Evolutionary conservation across 2,888 invertebrate species (phyloP).

Genomic region (Gasteruption jaculator): DNA sequence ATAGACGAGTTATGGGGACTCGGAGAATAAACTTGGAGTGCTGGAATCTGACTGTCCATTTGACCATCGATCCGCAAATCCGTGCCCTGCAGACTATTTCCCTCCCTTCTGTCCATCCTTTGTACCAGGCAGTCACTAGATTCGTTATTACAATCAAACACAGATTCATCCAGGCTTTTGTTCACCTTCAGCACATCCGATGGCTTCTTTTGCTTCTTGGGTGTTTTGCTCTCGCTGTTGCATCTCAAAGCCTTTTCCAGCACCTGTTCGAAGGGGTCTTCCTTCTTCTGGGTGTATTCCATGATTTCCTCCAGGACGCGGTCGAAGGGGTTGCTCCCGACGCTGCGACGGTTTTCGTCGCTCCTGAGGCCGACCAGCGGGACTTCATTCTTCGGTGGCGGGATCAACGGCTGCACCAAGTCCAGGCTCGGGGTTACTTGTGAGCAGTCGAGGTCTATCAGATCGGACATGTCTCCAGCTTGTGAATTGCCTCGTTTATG

Average conservation of each 20-base stretch:
- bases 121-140: no score
- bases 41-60: conserved; percentile 2
- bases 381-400: conserved; percentile 15
- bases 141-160: conserved; percentile 17
- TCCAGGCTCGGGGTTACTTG: conserved; percentile 10
- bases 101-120: no score
- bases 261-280: conserved; percentile 44
- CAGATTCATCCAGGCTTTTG: conserved; percentile 31
- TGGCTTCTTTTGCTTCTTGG: conserved; percentile 20
- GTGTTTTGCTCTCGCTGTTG: conserved; percentile 6
- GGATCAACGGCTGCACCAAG: conserved; percentile 19
- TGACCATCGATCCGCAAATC: background rate
- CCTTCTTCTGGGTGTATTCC: conserved; percentile 38
- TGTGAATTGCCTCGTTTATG: no score
- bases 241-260: conserved; percentile 31
- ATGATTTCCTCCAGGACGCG: conserved; percentile 34
- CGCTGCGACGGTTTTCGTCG: conserved; percentile 27
- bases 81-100: no score
- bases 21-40: background rate
- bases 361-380: no score
- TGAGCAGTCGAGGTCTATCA: no score
- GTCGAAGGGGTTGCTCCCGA: conserved; percentile 46
- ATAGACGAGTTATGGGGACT: conserved; percentile 31
- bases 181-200: conserved; percentile 32
- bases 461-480: no score